phyloP scores from a whole-genome alignment of 2,113 vertebrate species.

The Callipepla californica region DNA sequence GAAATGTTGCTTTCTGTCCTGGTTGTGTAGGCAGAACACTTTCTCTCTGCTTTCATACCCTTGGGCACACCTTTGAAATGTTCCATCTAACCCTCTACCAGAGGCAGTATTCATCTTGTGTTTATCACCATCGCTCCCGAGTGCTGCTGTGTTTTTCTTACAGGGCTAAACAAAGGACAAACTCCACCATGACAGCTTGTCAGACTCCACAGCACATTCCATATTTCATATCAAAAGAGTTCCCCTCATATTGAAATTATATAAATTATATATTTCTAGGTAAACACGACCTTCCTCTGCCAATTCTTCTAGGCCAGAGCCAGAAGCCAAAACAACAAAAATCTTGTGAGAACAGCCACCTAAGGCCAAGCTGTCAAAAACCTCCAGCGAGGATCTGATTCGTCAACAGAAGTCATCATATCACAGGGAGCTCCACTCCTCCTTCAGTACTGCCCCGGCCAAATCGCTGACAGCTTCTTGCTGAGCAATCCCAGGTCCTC shows the following conservation, averaged over 20 bases:
- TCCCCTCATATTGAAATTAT: neutral
- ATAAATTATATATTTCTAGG: constrained; percentile 39
- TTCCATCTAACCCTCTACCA: neutral
- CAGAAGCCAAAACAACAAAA: constrained; percentile 44
- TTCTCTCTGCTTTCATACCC: neutral
- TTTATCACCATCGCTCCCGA: neutral
- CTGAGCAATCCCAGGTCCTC: neutral
- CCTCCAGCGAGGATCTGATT: constrained; percentile 10
- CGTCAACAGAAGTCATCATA: constrained; percentile 1
- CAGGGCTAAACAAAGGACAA: constrained; percentile 18
- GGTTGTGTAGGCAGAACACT: neutral
- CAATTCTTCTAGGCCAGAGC: constrained; percentile 23
- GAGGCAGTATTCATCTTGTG: neutral
- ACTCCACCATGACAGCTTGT: neutral
- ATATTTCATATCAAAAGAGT: constrained; percentile 34
- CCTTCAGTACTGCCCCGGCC: neutral
- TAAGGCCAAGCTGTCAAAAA: constrained; percentile 28
- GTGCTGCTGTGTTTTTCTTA: neutral
- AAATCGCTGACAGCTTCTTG: neutral
- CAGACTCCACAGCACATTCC: constrained; percentile 13
- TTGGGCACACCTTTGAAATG: constrained; percentile 10
- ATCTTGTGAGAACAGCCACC: neutral
- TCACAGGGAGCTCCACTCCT: neutral
- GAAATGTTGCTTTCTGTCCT: neutral
- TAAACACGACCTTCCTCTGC: constrained; percentile 38